Conservation (phyloP, 1,140 invertebrate genomes). For the Tyrophagus putrescentiae region DNA sequence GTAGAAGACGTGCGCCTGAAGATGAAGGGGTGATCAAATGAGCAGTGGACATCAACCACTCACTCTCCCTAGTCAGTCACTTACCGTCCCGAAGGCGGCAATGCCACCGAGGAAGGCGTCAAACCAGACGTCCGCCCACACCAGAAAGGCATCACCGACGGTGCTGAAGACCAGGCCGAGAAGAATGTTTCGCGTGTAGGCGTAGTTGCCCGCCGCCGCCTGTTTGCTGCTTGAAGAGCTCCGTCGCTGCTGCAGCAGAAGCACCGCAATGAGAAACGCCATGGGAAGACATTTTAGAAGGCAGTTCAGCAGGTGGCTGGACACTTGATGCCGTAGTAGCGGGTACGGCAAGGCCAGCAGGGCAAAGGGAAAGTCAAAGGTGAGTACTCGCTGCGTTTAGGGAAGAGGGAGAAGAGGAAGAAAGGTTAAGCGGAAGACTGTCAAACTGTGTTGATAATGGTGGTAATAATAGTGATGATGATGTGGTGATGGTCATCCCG, state of each 20-base stretch:
- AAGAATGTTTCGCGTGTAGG: not conserved
- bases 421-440: too few species aligned
- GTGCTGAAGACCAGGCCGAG: not conserved
- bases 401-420: too few species aligned
- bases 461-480: too few species aligned
- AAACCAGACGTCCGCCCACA: not conserved
- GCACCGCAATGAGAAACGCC: not conserved
- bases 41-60: too few species aligned
- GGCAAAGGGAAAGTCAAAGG: too few species aligned
- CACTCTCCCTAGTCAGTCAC: not conserved
- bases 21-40: not conserved
- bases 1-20: not conserved
- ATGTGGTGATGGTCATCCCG: too few species aligned
- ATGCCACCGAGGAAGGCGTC: not conserved
- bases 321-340: not conserved
- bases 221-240: too few species aligned
- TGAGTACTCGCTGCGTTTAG: too few species aligned
- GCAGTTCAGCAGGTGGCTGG: not conserved
- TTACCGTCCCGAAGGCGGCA: not conserved
- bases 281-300: conserved; percentile 4
- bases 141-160: not conserved
- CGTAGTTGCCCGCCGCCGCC: too few species aligned
- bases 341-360: too few species aligned
- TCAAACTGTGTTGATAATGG: too few species aligned
- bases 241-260: not conserved